Percentiles rank a stretch among this genome's conserved stretches.
phyloP scores from a whole-genome alignment of 1,140 invertebrate species.

The Micrasema longulum region DNA sequence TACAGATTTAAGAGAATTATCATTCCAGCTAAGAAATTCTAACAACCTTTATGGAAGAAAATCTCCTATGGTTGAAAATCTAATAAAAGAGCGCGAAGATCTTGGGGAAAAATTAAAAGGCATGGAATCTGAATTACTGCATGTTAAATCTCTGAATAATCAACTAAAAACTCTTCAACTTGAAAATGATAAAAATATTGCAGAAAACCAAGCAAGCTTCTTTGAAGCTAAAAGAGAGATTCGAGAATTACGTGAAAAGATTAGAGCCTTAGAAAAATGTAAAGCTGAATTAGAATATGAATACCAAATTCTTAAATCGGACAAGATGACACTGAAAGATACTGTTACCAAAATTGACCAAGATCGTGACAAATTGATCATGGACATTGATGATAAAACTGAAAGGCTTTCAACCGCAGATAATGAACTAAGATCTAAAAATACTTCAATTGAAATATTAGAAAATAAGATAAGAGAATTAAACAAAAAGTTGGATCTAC shows the following conservation, averaged over 20 bases:
- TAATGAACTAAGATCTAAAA: constrained; percentile 68
- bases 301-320: constrained; percentile 67
- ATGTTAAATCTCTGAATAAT: constrained; percentile 64
- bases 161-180: constrained; percentile 71
- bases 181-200: constrained; percentile 72
- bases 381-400: constrained; percentile 72
- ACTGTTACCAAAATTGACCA: constrained; percentile 70
- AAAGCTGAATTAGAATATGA: constrained; percentile 69
- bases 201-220: constrained; percentile 70
- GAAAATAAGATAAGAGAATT: constrained; percentile 63
- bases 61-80: constrained; percentile 33
- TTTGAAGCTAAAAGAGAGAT: constrained; percentile 69
- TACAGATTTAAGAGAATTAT: too few relatives aligned
- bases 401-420: constrained; percentile 69
- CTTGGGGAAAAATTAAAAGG: constrained; percentile 64
- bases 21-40: too few relatives aligned
- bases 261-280: constrained; percentile 68
- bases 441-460: constrained; percentile 62
- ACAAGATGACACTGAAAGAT: constrained; percentile 68
- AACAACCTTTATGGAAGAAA: constrained; percentile 9
- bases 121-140: constrained; percentile 62
- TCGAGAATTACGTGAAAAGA: constrained; percentile 66
- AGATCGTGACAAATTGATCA: constrained; percentile 72
- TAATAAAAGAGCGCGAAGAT: constrained; percentile 64
- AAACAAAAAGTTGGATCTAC: constrained; percentile 61